phyloP scores from a whole-genome alignment of 2,888 invertebrate genomes.

The Syrphus vitripennis region DNA sequence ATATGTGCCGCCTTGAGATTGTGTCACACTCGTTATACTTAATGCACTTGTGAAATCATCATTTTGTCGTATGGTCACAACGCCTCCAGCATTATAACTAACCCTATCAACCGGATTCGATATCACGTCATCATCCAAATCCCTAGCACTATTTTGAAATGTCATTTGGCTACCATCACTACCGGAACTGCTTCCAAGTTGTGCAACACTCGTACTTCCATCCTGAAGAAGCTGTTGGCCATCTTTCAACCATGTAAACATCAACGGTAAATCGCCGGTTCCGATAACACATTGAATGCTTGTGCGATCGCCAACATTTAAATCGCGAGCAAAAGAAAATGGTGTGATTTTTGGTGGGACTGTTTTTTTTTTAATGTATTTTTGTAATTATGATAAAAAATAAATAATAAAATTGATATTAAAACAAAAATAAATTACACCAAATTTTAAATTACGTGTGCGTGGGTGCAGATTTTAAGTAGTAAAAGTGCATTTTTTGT shows the following conservation, averaged over 20 bases:
- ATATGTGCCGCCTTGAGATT: slow-evolving; percentile 84
- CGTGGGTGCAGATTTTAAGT: not conserved
- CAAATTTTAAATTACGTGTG: not conserved
- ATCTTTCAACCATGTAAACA: slow-evolving; percentile 85
- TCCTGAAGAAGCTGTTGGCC: slow-evolving; percentile 81
- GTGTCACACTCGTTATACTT: slow-evolving; percentile 84
- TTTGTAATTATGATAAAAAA: not conserved
- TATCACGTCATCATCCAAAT: slow-evolving; percentile 9
- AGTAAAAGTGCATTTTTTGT: not conserved
- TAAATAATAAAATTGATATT: not conserved
- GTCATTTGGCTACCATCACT: not conserved
- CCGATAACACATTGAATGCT: slow-evolving; percentile 84
- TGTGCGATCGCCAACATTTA: slow-evolving; percentile 84
- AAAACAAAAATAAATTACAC: not conserved
- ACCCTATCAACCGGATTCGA: slow-evolving; percentile 75
- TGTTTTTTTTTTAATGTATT: slow-evolving; percentile 74
- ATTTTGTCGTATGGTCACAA: slow-evolving; percentile 83
- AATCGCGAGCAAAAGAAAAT: slow-evolving; percentile 85
- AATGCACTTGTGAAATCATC: slow-evolving; percentile 84
- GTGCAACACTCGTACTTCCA: slow-evolving; percentile 57
- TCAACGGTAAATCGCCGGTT: slow-evolving; percentile 85
- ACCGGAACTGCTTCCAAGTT: not conserved
- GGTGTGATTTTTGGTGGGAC: slow-evolving; percentile 86
- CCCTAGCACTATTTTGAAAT: slow-evolving; percentile 7
- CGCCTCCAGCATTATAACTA: slow-evolving; percentile 79